Evolutionary conservation across 2,888 invertebrate species (phyloP).

Genomic region (Oasisia sp.): DNA sequence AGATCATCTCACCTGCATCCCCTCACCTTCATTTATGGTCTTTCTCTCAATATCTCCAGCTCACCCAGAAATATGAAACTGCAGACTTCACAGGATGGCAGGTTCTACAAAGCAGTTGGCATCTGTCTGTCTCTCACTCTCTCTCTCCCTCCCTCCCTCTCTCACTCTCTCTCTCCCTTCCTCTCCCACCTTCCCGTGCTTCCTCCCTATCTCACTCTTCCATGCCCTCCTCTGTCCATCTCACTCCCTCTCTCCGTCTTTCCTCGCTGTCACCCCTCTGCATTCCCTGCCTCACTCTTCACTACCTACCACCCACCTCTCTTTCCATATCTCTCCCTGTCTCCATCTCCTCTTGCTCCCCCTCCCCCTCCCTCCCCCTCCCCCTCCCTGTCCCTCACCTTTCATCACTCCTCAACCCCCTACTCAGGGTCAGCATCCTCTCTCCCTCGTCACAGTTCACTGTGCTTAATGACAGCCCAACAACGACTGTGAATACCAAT

Average conservation of each 20-base stretch:
- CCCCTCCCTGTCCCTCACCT: not conserved
- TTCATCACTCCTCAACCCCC: not conserved
- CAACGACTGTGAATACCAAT: too few relatives aligned
- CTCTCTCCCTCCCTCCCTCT: conserved; percentile 22
- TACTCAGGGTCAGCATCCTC: not conserved
- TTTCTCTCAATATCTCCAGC: too few relatives aligned
- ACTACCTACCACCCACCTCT: too few relatives aligned
- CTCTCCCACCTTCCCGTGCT: not conserved
- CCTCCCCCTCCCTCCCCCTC: not conserved
- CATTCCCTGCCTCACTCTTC: not conserved
- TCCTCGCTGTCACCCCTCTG: too few relatives aligned
- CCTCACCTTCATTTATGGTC: too few relatives aligned
- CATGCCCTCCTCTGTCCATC: conserved; percentile 1
- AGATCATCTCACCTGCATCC: too few relatives aligned
- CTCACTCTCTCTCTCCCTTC: not conserved
- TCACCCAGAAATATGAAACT: too few relatives aligned
- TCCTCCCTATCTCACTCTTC: conserved; percentile 21
- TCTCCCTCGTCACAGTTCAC: not conserved
- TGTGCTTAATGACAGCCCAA: too few relatives aligned
- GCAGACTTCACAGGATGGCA: too few relatives aligned
- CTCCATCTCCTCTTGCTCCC: not conserved
- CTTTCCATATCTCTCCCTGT: not conserved
- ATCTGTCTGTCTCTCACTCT: not conserved
- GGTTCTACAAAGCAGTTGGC: not conserved
- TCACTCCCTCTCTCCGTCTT: conserved; percentile 8